Percentiles rank a stretch among this genome's conserved stretches.
phyloP scores from a whole-genome alignment of 2,113 vertebrate species.

The Sus scrofa region T2T-Sscrofa CM000813.6:127469001-127469500 shows the following conservation, averaged over 20 bases:
- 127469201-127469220: background rate
- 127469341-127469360: background rate
- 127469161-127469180: background rate
- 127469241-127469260: background rate
- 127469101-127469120: background rate
- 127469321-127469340: background rate
- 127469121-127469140: background rate
- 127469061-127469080: background rate
- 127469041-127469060: background rate
- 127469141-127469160: background rate
- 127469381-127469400: background rate
- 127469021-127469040: background rate
- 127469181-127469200: background rate
- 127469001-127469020: background rate
- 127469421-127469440: background rate
- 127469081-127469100: background rate
- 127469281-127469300: background rate
- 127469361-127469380: background rate
- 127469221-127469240: background rate
- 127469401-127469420: background rate
- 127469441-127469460: background rate
- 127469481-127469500: background rate
- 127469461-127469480: background rate
- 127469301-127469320: background rate
- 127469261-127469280: background rate